phyloP scores from a whole-genome alignment of 1,140 invertebrate species.

The Cataglyphis hispanica region DNA sequence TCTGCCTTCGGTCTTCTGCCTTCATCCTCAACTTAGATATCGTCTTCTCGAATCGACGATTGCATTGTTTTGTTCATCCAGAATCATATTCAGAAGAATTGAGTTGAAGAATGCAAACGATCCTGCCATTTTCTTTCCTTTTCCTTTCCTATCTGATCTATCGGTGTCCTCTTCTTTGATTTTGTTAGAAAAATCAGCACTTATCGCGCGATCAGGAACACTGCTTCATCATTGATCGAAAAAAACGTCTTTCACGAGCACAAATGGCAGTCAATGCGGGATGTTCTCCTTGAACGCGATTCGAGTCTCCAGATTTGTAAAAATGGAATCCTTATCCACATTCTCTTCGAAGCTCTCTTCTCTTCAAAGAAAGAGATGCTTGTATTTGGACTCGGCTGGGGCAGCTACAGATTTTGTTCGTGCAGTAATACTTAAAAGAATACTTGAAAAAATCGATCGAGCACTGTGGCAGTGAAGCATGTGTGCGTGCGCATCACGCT shows the following conservation, averaged over 20 bases:
- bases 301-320: background rate
- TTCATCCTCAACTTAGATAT: background rate
- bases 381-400: background rate
- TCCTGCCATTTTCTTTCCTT: background rate
- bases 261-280: background rate
- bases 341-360: background rate
- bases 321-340: background rate
- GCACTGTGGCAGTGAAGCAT: slow-evolving; percentile 26
- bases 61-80: background rate
- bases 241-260: background rate
- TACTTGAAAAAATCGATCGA: slow-evolving; percentile 41
- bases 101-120: background rate
- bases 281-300: background rate
- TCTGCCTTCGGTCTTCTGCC: slow-evolving; percentile 15
- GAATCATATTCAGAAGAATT: background rate
- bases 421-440: slow-evolving; percentile 38
- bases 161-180: background rate
- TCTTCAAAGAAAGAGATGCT: slow-evolving; percentile 1
- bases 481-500: slow-evolving; percentile 3
- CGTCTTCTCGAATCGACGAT: background rate
- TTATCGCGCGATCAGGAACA: background rate
- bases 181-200: background rate
- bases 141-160: background rate
- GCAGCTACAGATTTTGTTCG: slow-evolving; percentile 2
- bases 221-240: slow-evolving; percentile 1